phyloP scores from a whole-genome alignment of 2,888 invertebrate species.

The Nemotelus pantherinus region DNA sequence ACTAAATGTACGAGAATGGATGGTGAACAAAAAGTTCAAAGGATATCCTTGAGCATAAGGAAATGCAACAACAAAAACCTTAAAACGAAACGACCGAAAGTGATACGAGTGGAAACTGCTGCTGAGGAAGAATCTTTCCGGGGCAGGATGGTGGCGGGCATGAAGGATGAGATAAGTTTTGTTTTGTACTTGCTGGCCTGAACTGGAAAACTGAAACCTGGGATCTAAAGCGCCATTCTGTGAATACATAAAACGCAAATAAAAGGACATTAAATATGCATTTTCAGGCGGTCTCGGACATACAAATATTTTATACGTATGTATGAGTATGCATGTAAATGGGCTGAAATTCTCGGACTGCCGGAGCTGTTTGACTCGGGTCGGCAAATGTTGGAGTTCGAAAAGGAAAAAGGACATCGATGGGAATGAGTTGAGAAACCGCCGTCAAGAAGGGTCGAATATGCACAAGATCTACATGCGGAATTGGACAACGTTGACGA shows the following conservation, averaged over 20 bases:
- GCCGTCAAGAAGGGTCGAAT: conserved; percentile 40
- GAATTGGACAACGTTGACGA: conserved; percentile 15
- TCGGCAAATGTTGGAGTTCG: conserved; percentile 32
- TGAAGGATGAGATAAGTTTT: conserved; percentile 11
- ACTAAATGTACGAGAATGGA: conserved; percentile 46
- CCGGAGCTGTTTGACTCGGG: background rate
- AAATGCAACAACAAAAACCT: conserved; percentile 46
- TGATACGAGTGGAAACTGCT: conserved; percentile 31
- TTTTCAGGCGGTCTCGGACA: conserved; percentile 50
- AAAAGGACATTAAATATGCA: conserved; percentile 56
- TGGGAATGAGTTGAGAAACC: conserved; percentile 39
- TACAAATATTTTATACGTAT: conserved; percentile 40
- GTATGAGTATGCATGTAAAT: conserved; percentile 26
- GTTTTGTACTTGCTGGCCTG: conserved; percentile 11
- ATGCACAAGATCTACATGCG: conserved; percentile 35
- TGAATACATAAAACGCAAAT: conserved; percentile 53
- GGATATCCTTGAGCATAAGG: conserved; percentile 49
- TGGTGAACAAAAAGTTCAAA: conserved; percentile 48
- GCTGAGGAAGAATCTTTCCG: background rate
- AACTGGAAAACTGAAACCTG: conserved; percentile 28
- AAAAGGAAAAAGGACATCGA: conserved; percentile 38
- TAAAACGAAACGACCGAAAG: conserved; percentile 40
- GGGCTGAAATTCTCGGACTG: conserved; percentile 2
- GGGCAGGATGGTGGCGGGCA: background rate
- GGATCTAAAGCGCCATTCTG: conserved; percentile 31